Evolutionary conservation across 1,140 invertebrate species (phyloP).

Genomic region (Drosophila busckii): DNA sequence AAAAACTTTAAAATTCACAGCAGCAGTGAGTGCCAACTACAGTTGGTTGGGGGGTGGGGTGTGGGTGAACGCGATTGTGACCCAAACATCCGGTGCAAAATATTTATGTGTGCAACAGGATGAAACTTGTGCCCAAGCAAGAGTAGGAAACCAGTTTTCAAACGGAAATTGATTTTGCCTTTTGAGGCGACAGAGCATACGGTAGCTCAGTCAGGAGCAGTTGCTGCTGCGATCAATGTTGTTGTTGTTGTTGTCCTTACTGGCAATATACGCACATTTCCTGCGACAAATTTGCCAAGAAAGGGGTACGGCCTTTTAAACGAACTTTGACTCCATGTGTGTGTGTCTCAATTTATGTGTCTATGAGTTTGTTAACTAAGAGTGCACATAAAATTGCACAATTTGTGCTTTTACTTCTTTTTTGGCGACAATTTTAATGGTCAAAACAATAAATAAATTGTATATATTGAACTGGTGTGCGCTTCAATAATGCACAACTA

Average conservation of each 20-base stretch:
- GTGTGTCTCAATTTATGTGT: slow-evolving; percentile 71
- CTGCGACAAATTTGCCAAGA: slow-evolving; percentile 70
- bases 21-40: neutral
- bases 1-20: slow-evolving; percentile 5
- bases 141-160: slow-evolving; percentile 37
- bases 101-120: slow-evolving; percentile 75
- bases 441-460: slow-evolving; percentile 56
- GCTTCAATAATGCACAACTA: too few relatives aligned
- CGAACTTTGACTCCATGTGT: slow-evolving; percentile 71
- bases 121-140: slow-evolving; percentile 48
- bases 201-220: too few relatives aligned
- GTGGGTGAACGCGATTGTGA: slow-evolving; percentile 45
- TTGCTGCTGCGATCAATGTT: too few relatives aligned
- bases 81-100: slow-evolving; percentile 70
- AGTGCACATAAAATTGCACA: slow-evolving; percentile 69
- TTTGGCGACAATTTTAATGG: slow-evolving; percentile 65
- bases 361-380: slow-evolving; percentile 75
- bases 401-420: too few relatives aligned
- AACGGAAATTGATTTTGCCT: slow-evolving; percentile 72
- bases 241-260: too few relatives aligned
- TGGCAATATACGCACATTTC: slow-evolving; percentile 58
- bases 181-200: slow-evolving; percentile 52
- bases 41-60: neutral
- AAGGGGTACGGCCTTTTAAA: slow-evolving; percentile 45
- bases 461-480: too few relatives aligned